These are phyloP conservation scores for Hippopotamus amphibius DNA, from an alignment of 2,113 vertebrate genomes.

Conservation along the genomic window DNA sequence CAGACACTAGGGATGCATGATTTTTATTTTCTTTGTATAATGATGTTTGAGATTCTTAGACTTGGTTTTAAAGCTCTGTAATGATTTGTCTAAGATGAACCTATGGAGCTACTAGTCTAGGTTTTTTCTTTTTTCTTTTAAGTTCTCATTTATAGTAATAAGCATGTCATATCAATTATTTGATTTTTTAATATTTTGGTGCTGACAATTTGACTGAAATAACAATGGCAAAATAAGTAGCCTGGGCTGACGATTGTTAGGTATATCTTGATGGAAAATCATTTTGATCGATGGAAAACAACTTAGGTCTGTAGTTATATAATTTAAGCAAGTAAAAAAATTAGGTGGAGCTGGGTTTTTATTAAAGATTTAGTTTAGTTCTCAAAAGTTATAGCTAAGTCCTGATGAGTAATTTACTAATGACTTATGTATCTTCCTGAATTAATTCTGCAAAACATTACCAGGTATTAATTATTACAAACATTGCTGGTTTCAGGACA, in stretches of 20 bases:
- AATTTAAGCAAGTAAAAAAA: constrained; percentile 27
- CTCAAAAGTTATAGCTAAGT: constrained; percentile 7
- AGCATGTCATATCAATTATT: background rate
- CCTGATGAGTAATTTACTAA: background rate
- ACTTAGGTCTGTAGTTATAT: background rate
- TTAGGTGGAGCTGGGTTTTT: background rate
- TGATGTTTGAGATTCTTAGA: background rate
- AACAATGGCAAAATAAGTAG: background rate
- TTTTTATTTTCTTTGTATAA: background rate
- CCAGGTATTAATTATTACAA: background rate
- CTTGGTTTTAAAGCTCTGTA: constrained; percentile 37
- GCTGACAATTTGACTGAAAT: background rate
- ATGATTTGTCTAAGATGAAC: constrained; percentile 34
- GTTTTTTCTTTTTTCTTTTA: background rate
- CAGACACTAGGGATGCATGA: background rate
- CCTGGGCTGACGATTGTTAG: background rate
- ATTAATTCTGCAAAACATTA: background rate
- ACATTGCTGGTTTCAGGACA: constrained; percentile 1
- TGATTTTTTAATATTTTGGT: background rate
- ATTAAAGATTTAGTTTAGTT: constrained; percentile 39
- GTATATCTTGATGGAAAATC: background rate
- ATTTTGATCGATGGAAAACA: background rate
- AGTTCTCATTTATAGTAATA: background rate
- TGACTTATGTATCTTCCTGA: background rate
- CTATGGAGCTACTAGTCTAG: background rate